Base-by-base conservation (phyloP, 2,113 vertebrate species). In the Colinus virginianus region DNA sequence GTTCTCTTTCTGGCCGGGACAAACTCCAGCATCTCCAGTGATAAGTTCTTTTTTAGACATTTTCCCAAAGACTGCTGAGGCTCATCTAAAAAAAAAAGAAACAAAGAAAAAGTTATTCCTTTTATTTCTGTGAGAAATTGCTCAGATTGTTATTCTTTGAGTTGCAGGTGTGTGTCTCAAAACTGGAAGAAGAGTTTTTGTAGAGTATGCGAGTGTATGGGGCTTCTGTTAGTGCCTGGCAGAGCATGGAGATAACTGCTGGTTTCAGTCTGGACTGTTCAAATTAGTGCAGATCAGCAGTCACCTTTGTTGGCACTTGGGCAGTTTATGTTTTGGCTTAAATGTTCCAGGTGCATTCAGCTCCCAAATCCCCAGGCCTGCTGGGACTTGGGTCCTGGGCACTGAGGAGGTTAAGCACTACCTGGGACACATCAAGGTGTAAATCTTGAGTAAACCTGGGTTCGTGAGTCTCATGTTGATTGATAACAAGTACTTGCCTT, bases 11-110 rank as follows among this genome's bases (percentile, higher is more conserved):
- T 84, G n/a, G 13, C 30, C 34, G 4, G 13, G n/a, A 42, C 3
- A 18, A 17, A 5, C 3, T 1, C 0, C 0, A 10, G 46, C 28
- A 38, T 43, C 58, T 77, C 0, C 0, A 78, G 34, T 67, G 3
- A 0, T 25, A 32, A 46, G 42, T 64, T 86, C 26, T 66, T 25
- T 7, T 62, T 45, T 23, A 62, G 75, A 36, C 2, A 2, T 26
- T 46, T 62, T 70, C 26, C 68, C 32, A 2, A 0, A 13, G 64
- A n/a, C 42, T 78, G 38, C 32, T 63, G 10, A 15, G 51, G 38
- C 55, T 72, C 25, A 36, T 46, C 14, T 62, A 22, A 34, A 63
- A 26, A 68, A 56, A 30, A 69, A 18, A 18, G 8, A 38, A 38
- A 38, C 38, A n/a, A n/a, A n/a, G n/a, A n/a, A n/a, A n/a, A 40